Base-by-base conservation (phyloP, 2,797 vertebrate genomes). In the Xenopus petersii region DNA sequence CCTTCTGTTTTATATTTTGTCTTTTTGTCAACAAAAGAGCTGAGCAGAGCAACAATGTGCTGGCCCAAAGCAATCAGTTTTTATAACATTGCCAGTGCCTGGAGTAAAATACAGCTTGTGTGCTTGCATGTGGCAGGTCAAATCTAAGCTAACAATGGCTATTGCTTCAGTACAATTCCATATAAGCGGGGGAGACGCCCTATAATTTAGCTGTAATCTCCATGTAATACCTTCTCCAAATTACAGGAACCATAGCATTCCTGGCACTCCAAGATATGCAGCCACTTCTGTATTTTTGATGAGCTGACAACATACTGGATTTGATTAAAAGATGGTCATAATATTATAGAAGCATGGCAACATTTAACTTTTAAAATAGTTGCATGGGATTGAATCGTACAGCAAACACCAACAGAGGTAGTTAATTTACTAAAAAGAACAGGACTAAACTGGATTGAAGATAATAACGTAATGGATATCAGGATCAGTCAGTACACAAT, bases 261-360 rank as follows among this genome's bases (percentile, higher is more conserved):
- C 60, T 58, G 33, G 15, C 33, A 12, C 17, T 47, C 26, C 26
- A 30, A 30, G 26, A 30, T 30, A 2, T 2, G 26, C 26, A 30
- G 26, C 26, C 1, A 0, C 26, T 30, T 30, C 47, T 66, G 0
- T 24, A 64, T 59, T 66, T 48, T 54, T n/a, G 17, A 64, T 60
- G 42, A 24, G 26, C 12, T 59, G 42, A 65, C 17, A 65, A 60
- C 10, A 65, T 56, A 64, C 74, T 64, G 67, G 16, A 71, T 51
- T 55, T 48, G 24, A 75, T 76, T 71, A 77, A 70, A 71, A 60
- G 55, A 71, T 66, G 55, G 26, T 63, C 56, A 33, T 4, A 21
- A 8, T 61, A n/a, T 74, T 74, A 68, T 74, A 65, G 56, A 47
- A 56, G 71, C 42, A 61, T 77, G 75, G 56, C 75, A 67, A n/a